phyloP scores from a whole-genome alignment of 92 coral and sea anemone species.

The Muricea muricata region DNA sequence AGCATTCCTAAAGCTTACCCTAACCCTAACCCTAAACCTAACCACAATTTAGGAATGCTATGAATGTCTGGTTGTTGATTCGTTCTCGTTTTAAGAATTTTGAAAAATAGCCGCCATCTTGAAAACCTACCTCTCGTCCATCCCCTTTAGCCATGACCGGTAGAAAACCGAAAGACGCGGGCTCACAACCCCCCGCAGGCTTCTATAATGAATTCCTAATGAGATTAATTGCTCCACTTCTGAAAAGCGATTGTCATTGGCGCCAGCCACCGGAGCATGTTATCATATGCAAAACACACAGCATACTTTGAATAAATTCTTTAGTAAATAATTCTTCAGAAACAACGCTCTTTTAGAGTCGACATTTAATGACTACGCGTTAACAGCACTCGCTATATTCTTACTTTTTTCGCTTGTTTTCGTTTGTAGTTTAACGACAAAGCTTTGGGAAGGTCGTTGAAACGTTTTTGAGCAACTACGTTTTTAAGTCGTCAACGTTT shows the following conservation, averaged over 20 bases:
- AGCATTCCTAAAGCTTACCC: too few relatives aligned
- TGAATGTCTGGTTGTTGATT: too few relatives aligned
- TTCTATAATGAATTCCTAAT: too few relatives aligned
- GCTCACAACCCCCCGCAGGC: too few relatives aligned
- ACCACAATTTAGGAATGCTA: too few relatives aligned
- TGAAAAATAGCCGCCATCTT: too few relatives aligned
- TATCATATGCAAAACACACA: slow-evolving; percentile 28
- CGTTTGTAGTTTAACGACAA: not conserved
- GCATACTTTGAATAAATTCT: slow-evolving; percentile 39
- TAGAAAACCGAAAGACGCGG: too few relatives aligned
- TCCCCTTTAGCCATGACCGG: too few relatives aligned
- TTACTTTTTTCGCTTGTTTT: not conserved
- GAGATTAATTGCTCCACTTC: not conserved
- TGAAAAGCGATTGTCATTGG: slow-evolving; percentile 17
- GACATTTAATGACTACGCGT: not conserved
- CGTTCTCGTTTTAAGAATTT: too few relatives aligned
- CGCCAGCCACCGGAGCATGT: slow-evolving; percentile 27
- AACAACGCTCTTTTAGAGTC: not conserved
- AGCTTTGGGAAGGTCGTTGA: not conserved
- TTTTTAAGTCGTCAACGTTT: not conserved
- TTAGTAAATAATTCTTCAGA: slow-evolving; percentile 3
- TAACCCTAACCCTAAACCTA: too few relatives aligned
- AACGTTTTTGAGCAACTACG: not conserved
- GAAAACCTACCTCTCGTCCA: too few relatives aligned
- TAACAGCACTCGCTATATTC: not conserved